Evolutionary conservation across 2,888 invertebrate genomes (phyloP), one percentile per base, ranked within the genome.

Genomic region (Agrochola litura): DNA sequence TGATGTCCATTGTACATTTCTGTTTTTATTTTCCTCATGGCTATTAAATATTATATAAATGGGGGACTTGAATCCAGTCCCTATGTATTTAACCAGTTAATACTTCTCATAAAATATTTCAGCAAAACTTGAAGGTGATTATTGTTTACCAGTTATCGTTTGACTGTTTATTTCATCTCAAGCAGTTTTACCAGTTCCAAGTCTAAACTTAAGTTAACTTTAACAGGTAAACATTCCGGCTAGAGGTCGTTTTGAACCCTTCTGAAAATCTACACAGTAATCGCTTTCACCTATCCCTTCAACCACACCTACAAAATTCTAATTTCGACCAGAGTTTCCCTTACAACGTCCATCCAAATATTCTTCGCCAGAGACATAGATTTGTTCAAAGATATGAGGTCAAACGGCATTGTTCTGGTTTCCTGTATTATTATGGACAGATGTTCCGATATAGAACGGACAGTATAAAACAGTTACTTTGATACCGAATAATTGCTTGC

Each of bases 351-450:
- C 93, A 92, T 90, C 93, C 94, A 91, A 95, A 96, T 94, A 94
- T 94, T 94, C 93, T 91, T 93, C 93, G 91, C 90, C 93, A 94
- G 91, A 92, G 90, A 94, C 94, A 91, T 91, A 95, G 95, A 95
- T 96, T 92, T 90, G 89, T 91, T 84, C 85, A 79, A 83, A 88
- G 95, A 95, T 96, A 95, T 91, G 92, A 90, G 91, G 91, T 90
- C 91, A 92, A 90, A 82, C 85, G 89, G 92, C 94, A 94, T 95
- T 95, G 95, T 95, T 94, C 92, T 91, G 89, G 90, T 91, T 93
- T 92, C 93, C 91, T 94, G 91, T 91, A 83, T 92, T 89, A 92
- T 91, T 92, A 91, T 79, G 82, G 73, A 82, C 86, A 81, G 84
- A 84, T 81, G 79, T 84, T 72, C 65, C 52, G 85, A 86, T 84